phyloP scores from a whole-genome alignment of 2,797 vertebrate genomes.

The Halcyon chelicuti region DNA sequence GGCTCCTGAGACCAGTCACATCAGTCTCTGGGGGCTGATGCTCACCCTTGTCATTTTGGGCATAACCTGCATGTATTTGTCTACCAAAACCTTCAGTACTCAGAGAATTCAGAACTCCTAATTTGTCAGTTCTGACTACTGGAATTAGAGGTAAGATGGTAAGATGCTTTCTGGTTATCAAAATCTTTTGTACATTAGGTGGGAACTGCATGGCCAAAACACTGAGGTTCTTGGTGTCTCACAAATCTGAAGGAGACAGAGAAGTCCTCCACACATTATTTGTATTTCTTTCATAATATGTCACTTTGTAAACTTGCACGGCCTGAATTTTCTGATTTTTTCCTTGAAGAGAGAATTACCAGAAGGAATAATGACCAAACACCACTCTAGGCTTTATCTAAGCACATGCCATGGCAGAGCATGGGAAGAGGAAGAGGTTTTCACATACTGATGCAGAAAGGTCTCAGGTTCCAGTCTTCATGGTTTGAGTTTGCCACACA shows the following conservation, averaged over 20 bases:
- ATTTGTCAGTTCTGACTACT: not conserved
- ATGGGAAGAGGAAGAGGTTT: not conserved
- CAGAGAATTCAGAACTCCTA: not conserved
- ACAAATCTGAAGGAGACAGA: not conserved
- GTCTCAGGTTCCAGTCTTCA: not conserved
- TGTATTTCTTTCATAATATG: not conserved
- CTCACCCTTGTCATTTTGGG: not conserved
- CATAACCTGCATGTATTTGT: not conserved
- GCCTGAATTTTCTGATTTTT: not conserved
- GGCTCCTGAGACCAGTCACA: not conserved
- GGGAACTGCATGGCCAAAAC: not conserved
- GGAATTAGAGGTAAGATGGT: not conserved
- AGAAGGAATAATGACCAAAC: not conserved
- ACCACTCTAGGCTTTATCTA: not conserved
- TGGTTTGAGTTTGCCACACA: not conserved
- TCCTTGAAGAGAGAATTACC: not conserved
- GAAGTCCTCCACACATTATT: not conserved
- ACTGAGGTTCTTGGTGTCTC: not conserved
- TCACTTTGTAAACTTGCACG: not conserved
- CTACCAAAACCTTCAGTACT: not conserved
- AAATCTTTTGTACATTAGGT: not conserved
- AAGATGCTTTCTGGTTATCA: not conserved
- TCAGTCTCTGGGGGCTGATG: not conserved
- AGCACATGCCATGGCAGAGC: accelerated
- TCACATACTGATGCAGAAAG: not conserved